Conservation (phyloP, 1,140 invertebrate genomes). For the Orius laevigatus region DNA sequence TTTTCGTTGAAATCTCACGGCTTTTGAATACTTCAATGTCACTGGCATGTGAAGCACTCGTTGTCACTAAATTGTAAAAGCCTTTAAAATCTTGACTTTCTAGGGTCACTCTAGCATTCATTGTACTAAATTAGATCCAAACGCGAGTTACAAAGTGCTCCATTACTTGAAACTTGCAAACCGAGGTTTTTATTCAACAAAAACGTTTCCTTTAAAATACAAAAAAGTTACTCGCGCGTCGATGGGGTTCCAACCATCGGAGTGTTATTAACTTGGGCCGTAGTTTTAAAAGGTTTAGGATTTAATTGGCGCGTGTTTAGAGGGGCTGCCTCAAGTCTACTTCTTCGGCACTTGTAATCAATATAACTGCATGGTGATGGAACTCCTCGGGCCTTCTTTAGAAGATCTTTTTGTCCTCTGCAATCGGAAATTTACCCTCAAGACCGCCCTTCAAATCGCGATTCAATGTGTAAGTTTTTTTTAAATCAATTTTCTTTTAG, state of each 20-base stretch:
- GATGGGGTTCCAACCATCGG: not conserved
- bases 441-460: conserved; percentile 57
- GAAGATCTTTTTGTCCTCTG: conserved; percentile 99
- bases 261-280: not conserved
- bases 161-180: conserved; percentile 8
- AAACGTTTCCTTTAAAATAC: not conserved
- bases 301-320: conserved; percentile 32
- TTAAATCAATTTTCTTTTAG: not conserved
- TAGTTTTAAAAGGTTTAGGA: not conserved
- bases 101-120: too few relatives aligned
- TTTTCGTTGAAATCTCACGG: too few relatives aligned
- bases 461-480: conserved; percentile 20
- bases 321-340: conserved; percentile 96
- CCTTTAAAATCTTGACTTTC: too few relatives aligned
- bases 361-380: conserved; percentile 98
- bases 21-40: too few relatives aligned
- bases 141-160: too few relatives aligned
- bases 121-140: too few relatives aligned
- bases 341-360: conserved; percentile 92
- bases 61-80: too few relatives aligned
- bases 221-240: not conserved
- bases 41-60: too few relatives aligned
- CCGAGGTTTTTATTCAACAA: conserved; percentile 20
- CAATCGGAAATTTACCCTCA: conserved; percentile 92
- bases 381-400: conserved; percentile 92